Percentiles rank a stretch among this genome's conserved stretches.
phyloP scores from a whole-genome alignment of 2,888 invertebrate genomes.

The Iphiclides podalirius region DNA sequence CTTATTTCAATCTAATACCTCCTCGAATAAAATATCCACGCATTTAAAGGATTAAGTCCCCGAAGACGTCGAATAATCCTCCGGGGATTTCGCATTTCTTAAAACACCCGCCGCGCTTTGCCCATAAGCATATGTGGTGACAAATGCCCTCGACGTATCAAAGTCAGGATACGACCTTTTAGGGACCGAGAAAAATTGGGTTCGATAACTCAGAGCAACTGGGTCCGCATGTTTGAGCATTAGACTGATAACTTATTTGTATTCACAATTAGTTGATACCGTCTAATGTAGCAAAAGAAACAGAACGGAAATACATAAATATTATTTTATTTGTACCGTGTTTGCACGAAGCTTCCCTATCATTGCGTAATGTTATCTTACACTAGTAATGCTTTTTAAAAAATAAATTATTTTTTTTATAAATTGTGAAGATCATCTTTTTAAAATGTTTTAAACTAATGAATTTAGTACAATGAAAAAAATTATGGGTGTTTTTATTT shows the following conservation, averaged over 20 bases:
- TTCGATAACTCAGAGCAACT: slow-evolving; percentile 9
- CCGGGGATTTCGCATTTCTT: slow-evolving; percentile 1
- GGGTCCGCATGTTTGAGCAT: slow-evolving; percentile 27
- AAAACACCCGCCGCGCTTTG: slow-evolving; percentile 7
- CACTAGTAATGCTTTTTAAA: too few relatives aligned
- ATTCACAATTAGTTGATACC: slow-evolving; percentile 26
- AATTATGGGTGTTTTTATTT: too few relatives aligned
- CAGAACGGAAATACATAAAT: too few relatives aligned
- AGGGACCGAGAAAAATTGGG: slow-evolving; percentile 12
- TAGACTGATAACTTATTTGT: slow-evolving; percentile 31
- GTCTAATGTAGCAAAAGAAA: too few relatives aligned
- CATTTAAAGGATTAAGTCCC: slow-evolving; percentile 5
- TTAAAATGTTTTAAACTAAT: too few relatives aligned
- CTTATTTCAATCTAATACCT: neutral
- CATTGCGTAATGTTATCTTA: too few relatives aligned
- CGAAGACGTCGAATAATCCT: slow-evolving; percentile 4
- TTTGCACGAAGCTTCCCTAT: too few relatives aligned
- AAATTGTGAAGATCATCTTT: too few relatives aligned
- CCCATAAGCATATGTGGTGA: slow-evolving; percentile 15
- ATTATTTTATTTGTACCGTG: too few relatives aligned
- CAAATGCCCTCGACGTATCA: slow-evolving; percentile 22
- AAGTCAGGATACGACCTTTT: slow-evolving; percentile 20
- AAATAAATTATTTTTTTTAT: too few relatives aligned
- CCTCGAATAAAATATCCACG: neutral
- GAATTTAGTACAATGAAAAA: too few relatives aligned